Evolutionary conservation across 2,113 vertebrate species (phyloP).

Genomic region (Oryzias celebensis): DNA sequence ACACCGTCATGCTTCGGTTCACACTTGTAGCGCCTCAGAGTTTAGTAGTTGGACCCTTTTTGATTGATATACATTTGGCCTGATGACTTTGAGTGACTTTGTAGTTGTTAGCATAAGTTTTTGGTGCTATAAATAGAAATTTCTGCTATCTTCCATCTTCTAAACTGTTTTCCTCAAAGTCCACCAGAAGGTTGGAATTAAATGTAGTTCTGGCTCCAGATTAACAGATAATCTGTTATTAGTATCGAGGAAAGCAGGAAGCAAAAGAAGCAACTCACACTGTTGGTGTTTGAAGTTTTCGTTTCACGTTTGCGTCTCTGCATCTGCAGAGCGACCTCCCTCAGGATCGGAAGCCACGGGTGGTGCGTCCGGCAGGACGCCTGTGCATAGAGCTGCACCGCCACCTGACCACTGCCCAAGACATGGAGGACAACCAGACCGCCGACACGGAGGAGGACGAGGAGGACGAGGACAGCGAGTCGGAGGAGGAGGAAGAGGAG

Average conservation of each 20-base stretch:
- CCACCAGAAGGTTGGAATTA: too few relatives aligned
- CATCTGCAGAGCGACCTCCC: slow-evolving; percentile 77
- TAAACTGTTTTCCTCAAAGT: too few relatives aligned
- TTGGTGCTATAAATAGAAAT: too few relatives aligned
- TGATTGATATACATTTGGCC: too few relatives aligned
- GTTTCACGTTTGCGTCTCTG: neutral
- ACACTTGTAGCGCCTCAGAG: too few relatives aligned
- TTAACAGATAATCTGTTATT: neutral
- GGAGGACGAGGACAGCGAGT: slow-evolving; percentile 67
- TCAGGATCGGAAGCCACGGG: slow-evolving; percentile 78
- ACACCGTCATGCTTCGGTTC: too few relatives aligned
- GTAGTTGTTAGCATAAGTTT: too few relatives aligned
- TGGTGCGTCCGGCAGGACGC: slow-evolving; percentile 77
- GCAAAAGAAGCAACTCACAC: neutral
- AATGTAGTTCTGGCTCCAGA: too few relatives aligned
- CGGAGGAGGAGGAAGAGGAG: slow-evolving; percentile 58
- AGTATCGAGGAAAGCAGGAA: neutral
- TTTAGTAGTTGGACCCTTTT: too few relatives aligned
- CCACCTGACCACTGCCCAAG: slow-evolving; percentile 85
- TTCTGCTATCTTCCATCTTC: too few relatives aligned
- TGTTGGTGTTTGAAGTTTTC: neutral
- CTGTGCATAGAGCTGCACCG: slow-evolving; percentile 91
- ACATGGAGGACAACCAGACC: slow-evolving; percentile 53
- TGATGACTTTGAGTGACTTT: too few relatives aligned
- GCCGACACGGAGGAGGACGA: slow-evolving; percentile 74